phyloP scores from a whole-genome alignment of 2,888 invertebrate species.

The Schizotus pectinicornis region DNA sequence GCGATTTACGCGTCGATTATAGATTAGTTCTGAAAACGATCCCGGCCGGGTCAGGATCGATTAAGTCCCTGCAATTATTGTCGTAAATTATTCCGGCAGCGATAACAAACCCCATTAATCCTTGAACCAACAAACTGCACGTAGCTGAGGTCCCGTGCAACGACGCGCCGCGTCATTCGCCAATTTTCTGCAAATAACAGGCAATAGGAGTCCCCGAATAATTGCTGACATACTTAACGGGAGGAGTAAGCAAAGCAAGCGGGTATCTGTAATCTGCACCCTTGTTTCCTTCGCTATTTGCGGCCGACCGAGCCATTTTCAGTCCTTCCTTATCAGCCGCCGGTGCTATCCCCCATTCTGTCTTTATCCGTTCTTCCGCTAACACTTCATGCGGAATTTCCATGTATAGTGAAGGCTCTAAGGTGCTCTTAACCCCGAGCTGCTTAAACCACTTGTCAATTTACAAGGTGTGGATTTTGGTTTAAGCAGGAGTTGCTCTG shows the following conservation, averaged over 20 bases:
- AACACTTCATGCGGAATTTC: slow-evolving; percentile 50
- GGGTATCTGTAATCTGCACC: slow-evolving; percentile 57
- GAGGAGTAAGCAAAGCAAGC: slow-evolving; percentile 51
- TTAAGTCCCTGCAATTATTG: too few species aligned
- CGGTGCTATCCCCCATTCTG: slow-evolving; percentile 42
- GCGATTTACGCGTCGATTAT: too few species aligned
- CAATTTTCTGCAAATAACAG: slow-evolving; percentile 28
- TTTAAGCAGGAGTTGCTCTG: slow-evolving; percentile 39
- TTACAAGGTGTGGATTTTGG: slow-evolving; percentile 49
- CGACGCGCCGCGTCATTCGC: slow-evolving; percentile 2
- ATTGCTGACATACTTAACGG: slow-evolving; percentile 55
- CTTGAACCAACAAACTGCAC: neutral
- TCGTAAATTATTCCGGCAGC: too few species aligned
- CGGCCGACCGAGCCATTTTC: slow-evolving; percentile 55
- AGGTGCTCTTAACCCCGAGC: slow-evolving; percentile 46
- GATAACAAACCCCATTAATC: neutral
- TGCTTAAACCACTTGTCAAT: slow-evolving; percentile 51
- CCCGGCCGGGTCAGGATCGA: too few species aligned
- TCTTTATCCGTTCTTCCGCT: slow-evolving; percentile 49
- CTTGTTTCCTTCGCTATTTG: slow-evolving; percentile 58
- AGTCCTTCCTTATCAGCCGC: slow-evolving; percentile 47
- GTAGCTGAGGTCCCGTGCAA: neutral
- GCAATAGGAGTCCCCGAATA: slow-evolving; percentile 45
- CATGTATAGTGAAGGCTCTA: slow-evolving; percentile 47
- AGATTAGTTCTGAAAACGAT: too few species aligned